These are phyloP conservation scores for Mandrillus leucophaeus DNA, from an alignment of 2,113 vertebrate species.

Conservation along the genomic window DNA sequence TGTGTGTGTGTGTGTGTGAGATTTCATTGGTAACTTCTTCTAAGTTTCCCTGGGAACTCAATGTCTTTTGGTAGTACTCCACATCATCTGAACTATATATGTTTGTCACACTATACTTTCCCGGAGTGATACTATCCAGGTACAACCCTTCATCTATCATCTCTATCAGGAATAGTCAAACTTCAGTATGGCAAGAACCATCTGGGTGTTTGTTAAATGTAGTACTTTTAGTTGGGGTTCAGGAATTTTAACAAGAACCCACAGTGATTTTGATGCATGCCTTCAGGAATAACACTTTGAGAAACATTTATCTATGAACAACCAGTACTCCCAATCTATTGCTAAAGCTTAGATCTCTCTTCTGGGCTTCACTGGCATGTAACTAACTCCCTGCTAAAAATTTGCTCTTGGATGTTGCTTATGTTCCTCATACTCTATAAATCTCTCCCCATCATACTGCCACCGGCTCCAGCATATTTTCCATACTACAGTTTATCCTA, in stretches of 20 bases:
- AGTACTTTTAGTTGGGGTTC: not conserved
- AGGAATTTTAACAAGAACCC: not conserved
- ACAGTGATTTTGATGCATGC: not conserved
- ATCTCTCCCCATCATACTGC: not conserved
- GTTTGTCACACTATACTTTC: not conserved
- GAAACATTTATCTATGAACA: not conserved
- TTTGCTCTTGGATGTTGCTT: not conserved
- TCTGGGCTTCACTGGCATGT: not conserved
- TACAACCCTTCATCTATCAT: not conserved
- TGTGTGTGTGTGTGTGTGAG: not conserved
- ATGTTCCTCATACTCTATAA: not conserved
- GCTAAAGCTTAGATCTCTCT: not conserved
- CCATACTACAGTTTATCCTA: not conserved
- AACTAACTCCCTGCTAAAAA: not conserved
- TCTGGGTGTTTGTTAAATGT: not conserved
- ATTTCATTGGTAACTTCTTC: not conserved
- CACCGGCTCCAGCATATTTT: not conserved
- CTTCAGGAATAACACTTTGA: not conserved
- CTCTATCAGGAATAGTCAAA: not conserved
- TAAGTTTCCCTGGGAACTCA: not conserved
- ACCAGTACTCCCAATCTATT: not conserved
- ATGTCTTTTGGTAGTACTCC: not conserved
- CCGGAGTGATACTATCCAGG: not conserved
- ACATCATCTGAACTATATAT: not conserved
- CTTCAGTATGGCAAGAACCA: not conserved